Evolutionary conservation across 2,113 vertebrate species (phyloP), one percentile per base, ranked within the genome.

Genomic region (Peromyscus californicus): DNA sequence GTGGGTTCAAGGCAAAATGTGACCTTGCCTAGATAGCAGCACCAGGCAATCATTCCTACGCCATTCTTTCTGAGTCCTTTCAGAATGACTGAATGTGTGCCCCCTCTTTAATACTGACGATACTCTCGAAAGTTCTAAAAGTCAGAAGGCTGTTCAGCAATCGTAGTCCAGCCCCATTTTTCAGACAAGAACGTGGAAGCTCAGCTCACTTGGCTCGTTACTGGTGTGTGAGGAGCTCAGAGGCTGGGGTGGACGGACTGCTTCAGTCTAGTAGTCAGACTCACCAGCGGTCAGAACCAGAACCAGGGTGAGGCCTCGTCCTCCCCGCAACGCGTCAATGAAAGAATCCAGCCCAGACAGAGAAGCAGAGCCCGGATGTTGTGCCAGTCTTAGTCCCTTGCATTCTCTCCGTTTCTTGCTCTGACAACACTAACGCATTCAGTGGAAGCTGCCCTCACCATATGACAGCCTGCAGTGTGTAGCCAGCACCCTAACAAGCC

Each of bases 41-140:
- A 91, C 13, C 65, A 85, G 36, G 57, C 67, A 78, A 89, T 65
- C 76, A 89, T 65, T 82, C 74, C 61, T 76, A 86, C 90, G 48
- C 29, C 31, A 78, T 54, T 95, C 72, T 94, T 93, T 65, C 72
- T 31, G 61, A 72, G 72, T 42, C 61, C n/a, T 82, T 87, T 91
- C 90, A 4, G 63, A 89, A 91, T 57, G 29, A 70, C 15, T 65
- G n/a, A 72, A 57, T 54, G 57, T 4, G 61, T 69, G 67, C 59
- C 24, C 51, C 24, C 22, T 70, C 42, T 22, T 84, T 24, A 72
- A 82, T 89, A 89, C 72, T 76, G 36, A 57, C 85, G 33, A 84
- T 65, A 39, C 45, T 63, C 90, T 69, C 80, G 87, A 87, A 86
- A 96, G 67, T 92, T 72, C 45, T 54, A n/a, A 93, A 90, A 80